Evolutionary conservation across 2,113 vertebrate species (phyloP).

Genomic region (Fregetta grallaria): DNA sequence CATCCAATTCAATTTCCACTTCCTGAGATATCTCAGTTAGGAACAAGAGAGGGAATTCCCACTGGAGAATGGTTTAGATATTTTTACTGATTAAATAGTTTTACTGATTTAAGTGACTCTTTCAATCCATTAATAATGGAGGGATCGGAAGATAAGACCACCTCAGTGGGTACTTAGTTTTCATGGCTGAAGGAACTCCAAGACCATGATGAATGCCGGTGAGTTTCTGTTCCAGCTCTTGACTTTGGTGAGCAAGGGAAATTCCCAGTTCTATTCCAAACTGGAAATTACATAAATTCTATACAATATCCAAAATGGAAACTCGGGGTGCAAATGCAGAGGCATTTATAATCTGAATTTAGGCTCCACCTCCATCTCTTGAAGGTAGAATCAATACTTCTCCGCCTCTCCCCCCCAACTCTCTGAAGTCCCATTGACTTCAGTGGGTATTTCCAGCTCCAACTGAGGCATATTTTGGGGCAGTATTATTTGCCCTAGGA

Average conservation of each 20-base stretch:
- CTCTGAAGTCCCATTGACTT: not conserved
- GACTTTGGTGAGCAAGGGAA: not conserved
- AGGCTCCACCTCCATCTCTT: not conserved
- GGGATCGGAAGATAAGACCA: not conserved
- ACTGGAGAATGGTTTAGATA: not conserved
- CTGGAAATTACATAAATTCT: not conserved
- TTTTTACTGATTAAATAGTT: not conserved
- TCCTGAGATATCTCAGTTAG: not conserved
- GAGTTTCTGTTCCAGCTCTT: not conserved
- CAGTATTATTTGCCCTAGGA: not conserved
- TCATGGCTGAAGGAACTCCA: rapidly evolving
- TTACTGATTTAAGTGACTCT: not conserved
- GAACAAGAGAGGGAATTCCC: not conserved
- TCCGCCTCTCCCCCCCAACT: not conserved
- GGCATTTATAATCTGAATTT: not conserved
- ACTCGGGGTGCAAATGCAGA: not conserved
- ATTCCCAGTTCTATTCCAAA: not conserved
- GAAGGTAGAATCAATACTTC: not conserved
- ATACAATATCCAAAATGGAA: not conserved
- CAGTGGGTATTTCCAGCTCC: not conserved
- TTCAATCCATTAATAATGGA: not conserved
- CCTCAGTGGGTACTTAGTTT: not conserved
- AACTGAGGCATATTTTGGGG: not conserved
- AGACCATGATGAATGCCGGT: not conserved
- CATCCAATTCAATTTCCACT: not conserved